Percentiles rank a stretch among this genome's conserved stretches.
Conservation (phyloP, 2,113 vertebrate species). For the Oreotragus oreotragus region DNA sequence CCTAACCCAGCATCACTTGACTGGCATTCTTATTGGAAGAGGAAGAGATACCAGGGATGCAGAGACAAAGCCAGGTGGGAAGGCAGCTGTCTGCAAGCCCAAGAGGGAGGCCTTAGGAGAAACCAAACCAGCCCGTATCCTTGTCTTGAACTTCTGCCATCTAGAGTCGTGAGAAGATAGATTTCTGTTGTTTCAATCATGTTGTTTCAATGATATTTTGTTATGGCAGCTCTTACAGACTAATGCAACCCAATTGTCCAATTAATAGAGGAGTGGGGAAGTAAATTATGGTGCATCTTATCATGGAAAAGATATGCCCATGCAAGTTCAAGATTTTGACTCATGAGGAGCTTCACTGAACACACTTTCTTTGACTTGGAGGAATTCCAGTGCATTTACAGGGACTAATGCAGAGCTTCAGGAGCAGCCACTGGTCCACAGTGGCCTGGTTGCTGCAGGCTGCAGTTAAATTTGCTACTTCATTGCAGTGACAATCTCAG, state of each 20-base stretch:
- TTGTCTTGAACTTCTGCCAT: neutral
- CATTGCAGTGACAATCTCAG: neutral
- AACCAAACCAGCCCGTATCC: neutral
- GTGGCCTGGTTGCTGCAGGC: fast-evolving
- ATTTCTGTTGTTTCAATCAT: neutral
- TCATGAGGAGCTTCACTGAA: neutral
- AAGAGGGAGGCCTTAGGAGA: neutral
- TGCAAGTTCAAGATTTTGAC: neutral
- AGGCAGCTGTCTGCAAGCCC: neutral
- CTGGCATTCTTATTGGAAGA: neutral
- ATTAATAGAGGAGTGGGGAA: neutral
- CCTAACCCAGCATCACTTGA: neutral
- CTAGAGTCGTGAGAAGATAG: neutral
- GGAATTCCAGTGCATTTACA: neutral
- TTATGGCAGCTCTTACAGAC: neutral
- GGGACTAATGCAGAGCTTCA: neutral
- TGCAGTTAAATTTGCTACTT: neutral
- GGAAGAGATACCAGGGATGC: neutral
- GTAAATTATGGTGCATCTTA: neutral
- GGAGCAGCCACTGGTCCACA: neutral
- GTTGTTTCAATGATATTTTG: neutral
- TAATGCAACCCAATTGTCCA: neutral
- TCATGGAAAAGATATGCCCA: neutral
- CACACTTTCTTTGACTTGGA: neutral
- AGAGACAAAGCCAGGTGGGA: neutral